Base-by-base conservation (phyloP, 2,797 vertebrate genomes). In the Neoniphon sammara region DNA sequence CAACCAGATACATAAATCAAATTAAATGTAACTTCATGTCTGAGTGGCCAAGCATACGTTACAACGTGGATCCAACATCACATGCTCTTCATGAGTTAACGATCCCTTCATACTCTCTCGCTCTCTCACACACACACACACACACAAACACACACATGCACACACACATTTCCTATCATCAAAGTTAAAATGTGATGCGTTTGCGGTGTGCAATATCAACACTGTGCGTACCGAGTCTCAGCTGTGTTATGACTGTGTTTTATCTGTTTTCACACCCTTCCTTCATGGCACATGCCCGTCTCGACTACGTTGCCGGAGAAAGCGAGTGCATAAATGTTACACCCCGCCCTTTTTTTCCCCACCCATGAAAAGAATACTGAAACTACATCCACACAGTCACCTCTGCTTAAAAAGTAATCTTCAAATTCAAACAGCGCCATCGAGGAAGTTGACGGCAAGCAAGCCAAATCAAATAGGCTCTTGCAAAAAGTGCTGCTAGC, bases 391-490 rank as follows among this genome's bases (percentile, higher is more conserved):
- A 15, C 59, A 25, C n/a, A n/a, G 55, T 59, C 31, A 31, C 53
- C 57, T 47, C 20, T 5, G 3, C 58, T 49, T 67, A 8, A 53
- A 42, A 17, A 72, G 36, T 23, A 20, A 39, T 77, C 21, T 71
- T 77, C 55, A 18, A 46, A 84, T 75, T 65, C 59, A 59, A 69
- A 70, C 47, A 4, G 31, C 54, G 56, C 55, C 66, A 62, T 14
- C 39, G 39, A 70, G 61, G 49, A 75, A 82, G 12, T 49, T 63
- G 60, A 75, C 21, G 17, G 25, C 27, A 15, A 75, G 62, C 57
- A 49, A 80, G 68, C 71, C 21, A 77, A 85, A 23, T 73, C 59
- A 77, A 70, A 75, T 8, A 50, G 64, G 47, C 60, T 78, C 50
- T 18, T 25, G 10, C 4, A 34, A 62, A 57, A 60, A 47, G 1